phyloP scores from a whole-genome alignment of 2,113 vertebrate genomes.

The Sakesphorus luctuosus region DNA sequence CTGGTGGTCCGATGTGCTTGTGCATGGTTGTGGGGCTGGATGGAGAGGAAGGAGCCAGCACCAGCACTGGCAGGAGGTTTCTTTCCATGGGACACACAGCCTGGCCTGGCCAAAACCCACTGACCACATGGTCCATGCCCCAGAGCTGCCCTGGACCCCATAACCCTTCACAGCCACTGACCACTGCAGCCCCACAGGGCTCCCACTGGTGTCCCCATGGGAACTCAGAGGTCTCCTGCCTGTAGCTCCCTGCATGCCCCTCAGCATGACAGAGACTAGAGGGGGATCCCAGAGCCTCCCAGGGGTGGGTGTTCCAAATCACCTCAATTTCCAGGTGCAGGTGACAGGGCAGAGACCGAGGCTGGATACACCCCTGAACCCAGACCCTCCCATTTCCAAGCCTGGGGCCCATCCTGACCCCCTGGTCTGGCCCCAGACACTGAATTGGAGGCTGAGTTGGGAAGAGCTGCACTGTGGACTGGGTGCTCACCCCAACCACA shows the following conservation, averaged over 20 bases:
- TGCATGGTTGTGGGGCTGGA: rapidly evolving
- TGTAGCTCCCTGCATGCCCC: background rate
- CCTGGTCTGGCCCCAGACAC: rapidly evolving
- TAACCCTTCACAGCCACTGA: rapidly evolving
- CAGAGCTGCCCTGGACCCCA: background rate
- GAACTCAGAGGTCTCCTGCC: background rate
- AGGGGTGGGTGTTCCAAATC: background rate
- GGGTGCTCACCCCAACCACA: rapidly evolving
- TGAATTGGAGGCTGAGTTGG: rapidly evolving
- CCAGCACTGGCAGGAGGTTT: background rate
- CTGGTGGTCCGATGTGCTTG: rapidly evolving
- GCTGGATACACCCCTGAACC: background rate
- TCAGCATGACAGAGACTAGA: rapidly evolving
- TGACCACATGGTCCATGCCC: rapidly evolving
- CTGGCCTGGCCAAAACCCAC: background rate
- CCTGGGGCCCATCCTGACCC: background rate
- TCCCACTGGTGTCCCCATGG: rapidly evolving
- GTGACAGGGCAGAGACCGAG: rapidly evolving
- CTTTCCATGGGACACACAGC: background rate
- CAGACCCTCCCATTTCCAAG: background rate
- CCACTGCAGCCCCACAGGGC: rapidly evolving
- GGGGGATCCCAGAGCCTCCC: rapidly evolving
- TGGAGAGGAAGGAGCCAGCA: background rate
- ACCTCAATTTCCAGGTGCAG: rapidly evolving
- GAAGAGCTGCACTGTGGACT: background rate